Base-by-base conservation (phyloP, 2,113 vertebrate species). In the Egretta garzetta region DNA sequence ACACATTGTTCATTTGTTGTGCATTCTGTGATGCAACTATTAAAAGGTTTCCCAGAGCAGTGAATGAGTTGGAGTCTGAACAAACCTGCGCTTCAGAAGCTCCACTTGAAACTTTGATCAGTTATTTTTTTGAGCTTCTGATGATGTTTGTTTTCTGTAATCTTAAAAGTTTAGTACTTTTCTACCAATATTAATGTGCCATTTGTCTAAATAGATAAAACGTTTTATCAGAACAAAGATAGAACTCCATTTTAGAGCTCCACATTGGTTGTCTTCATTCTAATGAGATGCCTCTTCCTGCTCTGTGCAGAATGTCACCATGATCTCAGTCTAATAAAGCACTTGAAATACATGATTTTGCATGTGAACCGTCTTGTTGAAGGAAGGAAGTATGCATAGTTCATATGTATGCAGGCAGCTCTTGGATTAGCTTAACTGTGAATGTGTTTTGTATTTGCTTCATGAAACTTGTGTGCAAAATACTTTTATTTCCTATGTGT, bases 401-500 rank as follows among this genome's bases (percentile, higher is more conserved):
- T 73, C 6, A 1, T 50, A 4, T 13, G 20, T 47, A 3, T 49
- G 17, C n/a, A 20, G 8, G 80, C 7, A 2, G 18, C 33, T 86
- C 93, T 68, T 33, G 30, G 12, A 23, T 82, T 45, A 55, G 26
- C 28, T 52, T 43, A 66, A 49, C 28, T 76, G 21, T 47, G 53
- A 20, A 45, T 10, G 13, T 59, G 33, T 52, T 26, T 60, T 73
- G 2, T 18, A 23, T 75, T 95, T 90, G 17, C 32, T 94, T 91
- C 59, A 7, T 47, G 33, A 59, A 39, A 15, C 55, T 81, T 68
- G 14, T n/a, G n/a, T 59, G 63, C 28, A 37, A 37, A 82, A 55
- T 41, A 60, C 12, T 26, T 26, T 86, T 3, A 22, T 28, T 58
- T 45, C 2, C 0, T 23, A 1, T 3, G 7, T 37, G 59, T 84